Evolutionary conservation across 1,140 invertebrate genomes (phyloP), one percentile per base, ranked within the genome.

Genomic region (Antheraea mylitta): DNA sequence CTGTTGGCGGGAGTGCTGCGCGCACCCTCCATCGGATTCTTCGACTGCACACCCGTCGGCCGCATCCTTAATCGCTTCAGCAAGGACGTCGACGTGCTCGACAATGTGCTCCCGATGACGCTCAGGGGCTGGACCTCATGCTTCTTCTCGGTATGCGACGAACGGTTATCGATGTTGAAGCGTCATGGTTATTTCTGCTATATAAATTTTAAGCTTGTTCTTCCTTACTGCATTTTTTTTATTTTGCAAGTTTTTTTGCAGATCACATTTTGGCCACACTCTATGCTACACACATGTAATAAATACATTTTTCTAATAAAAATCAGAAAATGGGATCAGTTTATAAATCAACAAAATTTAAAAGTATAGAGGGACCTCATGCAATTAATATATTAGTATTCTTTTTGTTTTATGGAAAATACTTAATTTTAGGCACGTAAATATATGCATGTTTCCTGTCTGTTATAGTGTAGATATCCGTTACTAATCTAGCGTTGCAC

Each of bases 11-110:
- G 95, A 82, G 93, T 96, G 72, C 92, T 98, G 76, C 94, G 94
- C 74, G 94, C 94, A 75, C 97, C 97, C 58, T 91, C 91, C 77
- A 93, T 94, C 77, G 94, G 93, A 74, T 98, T 98, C 93, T 98
- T 97, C 93, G 97, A 98, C 90, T 95, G 96, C 76, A 98, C 97
- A 76, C 97, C 97, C 61, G 85, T 96, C 70, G 97, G 97, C 80
- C 94, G 97, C 82, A 94, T 98, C 80, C 92, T 98, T 77, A 98
- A 97, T 93, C 94, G 96, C 79, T 98, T 98, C 92, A 94, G 95
- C 89, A 97, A 96, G 92, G 97, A 97, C 93, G 93, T 97, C 74
- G 96, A 97, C 86, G 94, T 94, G 75, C 92, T 97, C 82, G 96
- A 97, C 93, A 96, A 95, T 82, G 94, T 95, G 82, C 92, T 97